Percentiles rank a stretch among this genome's conserved stretches.
phyloP scores from a whole-genome alignment of 2,888 invertebrate genomes.

The Melanostoma mellinum region DNA sequence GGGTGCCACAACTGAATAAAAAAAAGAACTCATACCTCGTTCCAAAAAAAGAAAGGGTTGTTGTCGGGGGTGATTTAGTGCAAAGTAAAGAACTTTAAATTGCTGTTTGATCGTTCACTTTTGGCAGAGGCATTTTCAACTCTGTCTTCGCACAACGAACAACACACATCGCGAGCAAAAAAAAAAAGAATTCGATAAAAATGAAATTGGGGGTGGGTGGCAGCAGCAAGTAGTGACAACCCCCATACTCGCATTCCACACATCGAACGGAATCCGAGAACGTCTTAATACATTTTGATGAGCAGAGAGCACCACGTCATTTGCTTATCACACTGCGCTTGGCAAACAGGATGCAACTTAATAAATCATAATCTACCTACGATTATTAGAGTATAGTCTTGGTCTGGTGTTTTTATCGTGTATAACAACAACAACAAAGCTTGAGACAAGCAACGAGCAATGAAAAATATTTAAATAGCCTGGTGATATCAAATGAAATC shows the following conservation, averaged over 20 bases:
- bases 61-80: slow-evolving; percentile 72
- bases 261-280: slow-evolving; percentile 40
- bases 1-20: slow-evolving; percentile 32
- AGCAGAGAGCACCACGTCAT: slow-evolving; percentile 56
- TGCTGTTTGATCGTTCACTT: slow-evolving; percentile 72
- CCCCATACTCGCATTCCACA: slow-evolving; percentile 62
- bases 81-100: slow-evolving; percentile 70
- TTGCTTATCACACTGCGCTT: slow-evolving; percentile 64
- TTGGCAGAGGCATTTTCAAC: slow-evolving; percentile 33
- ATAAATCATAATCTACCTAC: slow-evolving; percentile 73
- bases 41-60: slow-evolving; percentile 57
- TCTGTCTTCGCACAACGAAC: slow-evolving; percentile 7
- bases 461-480: slow-evolving; percentile 54
- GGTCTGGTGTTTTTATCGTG: not conserved
- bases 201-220: slow-evolving; percentile 35
- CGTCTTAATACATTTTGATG: slow-evolving; percentile 56
- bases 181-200: slow-evolving; percentile 25
- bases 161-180: not conserved
- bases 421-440: slow-evolving; percentile 30
- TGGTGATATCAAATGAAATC: slow-evolving; percentile 67
- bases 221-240: slow-evolving; percentile 25
- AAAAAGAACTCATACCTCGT: slow-evolving; percentile 33
- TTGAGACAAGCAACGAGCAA: slow-evolving; percentile 37
- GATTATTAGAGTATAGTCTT: slow-evolving; percentile 58
- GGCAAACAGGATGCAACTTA: slow-evolving; percentile 71